Conservation (phyloP, 2,113 vertebrate genomes). For the Balaeniceps rex region DNA sequence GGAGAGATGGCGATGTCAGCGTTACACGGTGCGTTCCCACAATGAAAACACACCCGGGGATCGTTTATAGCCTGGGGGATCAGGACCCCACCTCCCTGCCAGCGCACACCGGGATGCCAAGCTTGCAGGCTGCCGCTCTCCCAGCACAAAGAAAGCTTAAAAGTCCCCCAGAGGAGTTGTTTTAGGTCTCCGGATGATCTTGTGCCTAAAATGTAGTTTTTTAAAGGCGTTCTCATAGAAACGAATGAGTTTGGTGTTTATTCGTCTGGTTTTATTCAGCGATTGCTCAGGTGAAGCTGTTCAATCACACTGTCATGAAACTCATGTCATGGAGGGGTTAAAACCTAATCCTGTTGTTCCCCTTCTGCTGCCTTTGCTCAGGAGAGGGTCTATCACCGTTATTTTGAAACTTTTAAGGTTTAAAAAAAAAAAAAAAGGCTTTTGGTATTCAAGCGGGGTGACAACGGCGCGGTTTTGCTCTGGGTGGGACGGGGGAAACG, state of each 20-base stretch:
- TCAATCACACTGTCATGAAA: fast-evolving
- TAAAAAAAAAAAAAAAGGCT: not conserved
- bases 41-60: not conserved
- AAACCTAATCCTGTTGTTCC: not conserved
- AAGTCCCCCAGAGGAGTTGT: not conserved
- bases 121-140: not conserved
- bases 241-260: not conserved
- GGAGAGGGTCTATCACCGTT: fast-evolving
- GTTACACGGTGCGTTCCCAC: not conserved
- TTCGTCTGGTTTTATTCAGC: not conserved
- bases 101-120: too few species aligned
- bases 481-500: not conserved
- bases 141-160: not conserved
- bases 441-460: not conserved
- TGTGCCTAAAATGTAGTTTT: not conserved
- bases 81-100: not conserved
- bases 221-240: not conserved
- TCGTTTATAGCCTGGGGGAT: fast-evolving
- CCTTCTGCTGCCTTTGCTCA: not conserved
- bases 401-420: not conserved
- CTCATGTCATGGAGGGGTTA: too few species aligned
- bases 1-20: not conserved
- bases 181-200: not conserved
- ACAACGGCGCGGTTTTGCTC: fast-evolving
- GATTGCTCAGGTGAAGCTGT: not conserved